Evolutionary conservation across 1,140 invertebrate species (phyloP).

Genomic region (Heliothis virescens): DNA sequence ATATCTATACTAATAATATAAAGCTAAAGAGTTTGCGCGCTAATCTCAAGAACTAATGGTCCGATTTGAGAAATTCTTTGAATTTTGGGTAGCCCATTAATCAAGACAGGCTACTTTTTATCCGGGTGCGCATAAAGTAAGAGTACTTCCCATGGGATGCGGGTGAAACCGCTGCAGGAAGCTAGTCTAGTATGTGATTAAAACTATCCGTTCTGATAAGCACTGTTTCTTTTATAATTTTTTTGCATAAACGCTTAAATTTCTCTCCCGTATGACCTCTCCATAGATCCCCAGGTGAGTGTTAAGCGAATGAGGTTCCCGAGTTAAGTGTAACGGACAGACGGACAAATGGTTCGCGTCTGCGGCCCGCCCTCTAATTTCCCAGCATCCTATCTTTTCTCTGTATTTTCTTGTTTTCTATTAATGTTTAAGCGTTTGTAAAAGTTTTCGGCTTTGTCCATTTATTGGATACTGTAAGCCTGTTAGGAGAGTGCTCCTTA

Average conservation of each 20-base stretch:
- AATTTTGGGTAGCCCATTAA: no score
- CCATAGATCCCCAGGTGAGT: constrained; percentile 59
- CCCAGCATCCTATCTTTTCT: constrained; percentile 35
- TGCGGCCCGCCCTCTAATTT: constrained; percentile 48
- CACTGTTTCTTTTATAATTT: background rate
- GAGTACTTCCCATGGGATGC: no score
- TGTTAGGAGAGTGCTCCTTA: background rate
- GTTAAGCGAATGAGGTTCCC: constrained; percentile 57
- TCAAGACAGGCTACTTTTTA: no score
- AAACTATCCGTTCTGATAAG: no score
- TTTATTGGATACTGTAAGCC: constrained; percentile 12
- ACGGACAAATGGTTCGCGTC: constrained; percentile 55
- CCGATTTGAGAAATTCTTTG: no score
- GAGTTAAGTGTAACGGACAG: constrained; percentile 54
- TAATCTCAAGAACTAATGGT: no score
- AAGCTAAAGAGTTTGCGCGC: no score
- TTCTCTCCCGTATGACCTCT: constrained; percentile 17
- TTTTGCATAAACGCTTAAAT: background rate
- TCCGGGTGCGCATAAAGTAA: no score
- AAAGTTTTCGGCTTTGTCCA: background rate
- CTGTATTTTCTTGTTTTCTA: constrained; percentile 47
- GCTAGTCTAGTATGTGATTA: no score
- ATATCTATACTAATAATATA: no score
- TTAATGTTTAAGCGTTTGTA: constrained; percentile 39
- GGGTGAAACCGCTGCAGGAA: no score